These are phyloP conservation scores for Cerastis leucographa DNA, from an alignment of 2,888 invertebrate species.

Conservation along the genomic window DNA sequence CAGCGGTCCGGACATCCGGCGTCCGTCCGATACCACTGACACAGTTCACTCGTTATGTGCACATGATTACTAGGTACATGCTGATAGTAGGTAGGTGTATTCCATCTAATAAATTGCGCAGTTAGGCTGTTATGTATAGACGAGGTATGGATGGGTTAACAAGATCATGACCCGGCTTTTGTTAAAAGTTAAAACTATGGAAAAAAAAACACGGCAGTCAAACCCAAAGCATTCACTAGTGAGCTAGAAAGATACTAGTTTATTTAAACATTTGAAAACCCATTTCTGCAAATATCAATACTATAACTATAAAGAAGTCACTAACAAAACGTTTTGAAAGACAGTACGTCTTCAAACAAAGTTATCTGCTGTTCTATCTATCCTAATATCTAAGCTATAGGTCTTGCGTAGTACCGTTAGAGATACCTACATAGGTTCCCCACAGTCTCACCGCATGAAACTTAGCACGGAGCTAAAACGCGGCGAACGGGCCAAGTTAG, in stretches of 20 bases:
- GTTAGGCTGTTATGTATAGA: neutral
- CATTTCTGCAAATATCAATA: neutral
- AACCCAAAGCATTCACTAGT: neutral
- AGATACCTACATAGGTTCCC: conserved; percentile 38
- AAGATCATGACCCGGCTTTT: neutral
- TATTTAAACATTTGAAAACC: neutral
- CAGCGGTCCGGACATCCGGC: conserved; percentile 66
- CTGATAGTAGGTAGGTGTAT: conserved; percentile 21
- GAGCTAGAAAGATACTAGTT: neutral
- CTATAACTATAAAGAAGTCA: neutral
- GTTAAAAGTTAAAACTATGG: neutral
- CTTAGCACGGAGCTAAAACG: conserved; percentile 46
- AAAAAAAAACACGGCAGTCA: neutral
- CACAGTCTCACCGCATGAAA: conserved; percentile 60
- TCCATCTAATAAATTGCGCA: neutral
- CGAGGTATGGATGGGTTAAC: neutral
- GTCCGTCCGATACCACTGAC: conserved; percentile 55
- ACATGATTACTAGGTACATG: conserved; percentile 25
- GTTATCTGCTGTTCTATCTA: neutral
- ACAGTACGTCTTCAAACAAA: neutral
- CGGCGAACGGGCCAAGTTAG: conserved; percentile 59
- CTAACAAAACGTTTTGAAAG: neutral
- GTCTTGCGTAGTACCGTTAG: neutral
- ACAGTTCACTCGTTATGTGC: conserved; percentile 56
- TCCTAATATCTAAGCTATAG: neutral